Percentiles rank a stretch among this genome's conserved stretches.
These are phyloP conservation scores for Drosophila vallismaia DNA, from an alignment of 2,888 invertebrate genomes.

Conservation along the genomic window DNA sequence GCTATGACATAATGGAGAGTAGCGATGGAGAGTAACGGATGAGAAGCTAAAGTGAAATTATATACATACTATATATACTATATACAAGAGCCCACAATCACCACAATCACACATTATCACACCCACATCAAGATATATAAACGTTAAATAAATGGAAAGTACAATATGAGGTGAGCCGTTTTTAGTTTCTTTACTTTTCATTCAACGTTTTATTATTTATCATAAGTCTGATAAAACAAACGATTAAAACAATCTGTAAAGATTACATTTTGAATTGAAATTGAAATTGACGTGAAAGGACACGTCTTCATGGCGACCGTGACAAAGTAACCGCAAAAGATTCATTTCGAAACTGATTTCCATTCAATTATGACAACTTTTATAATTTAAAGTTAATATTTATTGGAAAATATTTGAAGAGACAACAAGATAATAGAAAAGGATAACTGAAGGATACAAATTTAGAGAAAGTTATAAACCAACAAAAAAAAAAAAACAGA, in stretches of 20 bases:
- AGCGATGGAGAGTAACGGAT: slow-evolving; percentile 9
- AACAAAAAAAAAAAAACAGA: background rate
- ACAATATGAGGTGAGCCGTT: slow-evolving; percentile 1
- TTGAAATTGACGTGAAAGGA: too few relatives aligned
- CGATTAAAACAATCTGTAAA: too few relatives aligned
- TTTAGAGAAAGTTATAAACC: background rate
- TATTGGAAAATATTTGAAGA: background rate
- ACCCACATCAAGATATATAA: slow-evolving; percentile 19
- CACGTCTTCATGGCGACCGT: background rate
- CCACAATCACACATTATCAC: slow-evolving; percentile 5
- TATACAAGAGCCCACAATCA: slow-evolving; percentile 19
- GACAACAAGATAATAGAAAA: background rate
- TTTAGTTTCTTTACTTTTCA: background rate
- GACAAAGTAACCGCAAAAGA: background rate
- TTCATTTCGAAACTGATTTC: too few relatives aligned
- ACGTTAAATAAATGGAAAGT: slow-evolving; percentile 40
- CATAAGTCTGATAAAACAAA: too few relatives aligned
- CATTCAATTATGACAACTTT: background rate
- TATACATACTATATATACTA: slow-evolving; percentile 29
- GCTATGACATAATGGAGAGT: slow-evolving; percentile 15
- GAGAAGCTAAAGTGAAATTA: slow-evolving; percentile 40
- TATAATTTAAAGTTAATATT: background rate
- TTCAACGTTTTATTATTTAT: background rate
- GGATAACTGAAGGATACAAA: background rate
- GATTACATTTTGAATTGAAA: too few relatives aligned